Conservation (phyloP, 2,797 vertebrate species). For the Vireo griseus region DNA sequence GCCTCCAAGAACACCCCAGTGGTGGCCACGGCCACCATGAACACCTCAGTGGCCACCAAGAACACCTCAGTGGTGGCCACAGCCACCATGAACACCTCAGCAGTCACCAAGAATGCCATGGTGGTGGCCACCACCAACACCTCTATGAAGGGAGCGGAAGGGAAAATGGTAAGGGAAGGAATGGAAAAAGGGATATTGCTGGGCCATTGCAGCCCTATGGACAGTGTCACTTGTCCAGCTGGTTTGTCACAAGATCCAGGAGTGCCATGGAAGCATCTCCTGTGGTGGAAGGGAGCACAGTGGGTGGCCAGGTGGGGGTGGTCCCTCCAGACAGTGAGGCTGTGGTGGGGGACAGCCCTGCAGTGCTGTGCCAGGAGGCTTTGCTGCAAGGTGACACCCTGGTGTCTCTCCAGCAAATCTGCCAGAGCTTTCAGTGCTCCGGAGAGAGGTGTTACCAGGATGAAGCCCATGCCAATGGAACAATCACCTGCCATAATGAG, state of each 20-base stretch:
- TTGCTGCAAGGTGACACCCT: background rate
- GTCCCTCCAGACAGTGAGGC: background rate
- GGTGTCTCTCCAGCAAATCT: background rate
- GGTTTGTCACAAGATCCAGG: background rate
- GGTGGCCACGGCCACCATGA: no score
- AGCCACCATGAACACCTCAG: no score
- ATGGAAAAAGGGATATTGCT: rapidly evolving
- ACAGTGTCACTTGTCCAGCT: rapidly evolving
- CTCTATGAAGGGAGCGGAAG: background rate
- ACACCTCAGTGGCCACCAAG: no score
- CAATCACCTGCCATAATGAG: background rate
- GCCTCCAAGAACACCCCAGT: background rate
- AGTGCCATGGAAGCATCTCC: background rate
- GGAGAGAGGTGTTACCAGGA: slow-evolving; percentile 38
- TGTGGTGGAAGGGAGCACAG: background rate
- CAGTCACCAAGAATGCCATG: no score
- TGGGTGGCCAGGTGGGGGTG: rapidly evolving
- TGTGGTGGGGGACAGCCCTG: rapidly evolving
- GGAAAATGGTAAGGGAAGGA: background rate
- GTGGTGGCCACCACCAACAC: background rate
- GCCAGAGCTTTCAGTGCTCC: slow-evolving; percentile 35
- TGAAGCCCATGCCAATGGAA: background rate
- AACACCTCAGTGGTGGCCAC: no score
- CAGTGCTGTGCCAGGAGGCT: rapidly evolving
- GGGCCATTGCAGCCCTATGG: rapidly evolving